phyloP scores from a whole-genome alignment of 2,888 invertebrate genomes.

The Trypoxylon attenuatum region DNA sequence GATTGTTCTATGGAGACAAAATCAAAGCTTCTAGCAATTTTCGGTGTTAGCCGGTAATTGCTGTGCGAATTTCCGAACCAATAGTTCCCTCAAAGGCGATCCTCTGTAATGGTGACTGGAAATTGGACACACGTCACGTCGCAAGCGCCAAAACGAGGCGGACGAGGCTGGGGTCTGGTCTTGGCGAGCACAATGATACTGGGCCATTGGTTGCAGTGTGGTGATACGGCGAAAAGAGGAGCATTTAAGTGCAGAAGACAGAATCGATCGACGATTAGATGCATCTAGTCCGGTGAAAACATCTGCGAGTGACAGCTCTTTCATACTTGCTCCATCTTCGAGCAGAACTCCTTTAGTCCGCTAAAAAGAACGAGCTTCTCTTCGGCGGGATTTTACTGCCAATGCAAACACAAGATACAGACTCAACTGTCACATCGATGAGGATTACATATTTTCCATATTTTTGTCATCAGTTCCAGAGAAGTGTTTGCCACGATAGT shows the following conservation, averaged over 20 bases:
- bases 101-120: slow-evolving; percentile 12
- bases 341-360: neutral
- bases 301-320: neutral
- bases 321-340: neutral
- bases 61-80: too few species aligned
- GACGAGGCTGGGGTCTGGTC: slow-evolving; percentile 16
- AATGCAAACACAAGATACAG: too few species aligned
- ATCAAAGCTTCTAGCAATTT: too few species aligned
- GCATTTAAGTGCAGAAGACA: slow-evolving; percentile 32
- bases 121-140: slow-evolving; percentile 8
- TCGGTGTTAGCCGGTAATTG: too few species aligned
- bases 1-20: too few species aligned
- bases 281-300: slow-evolving; percentile 14
- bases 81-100: too few species aligned
- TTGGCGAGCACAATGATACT: slow-evolving; percentile 33
- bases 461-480: too few species aligned
- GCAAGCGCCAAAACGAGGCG: slow-evolving; percentile 7
- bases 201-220: slow-evolving; percentile 37
- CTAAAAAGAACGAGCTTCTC: too few species aligned
- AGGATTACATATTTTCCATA: too few species aligned
- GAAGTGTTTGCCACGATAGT: too few species aligned
- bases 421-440: too few species aligned
- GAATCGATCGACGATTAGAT: slow-evolving; percentile 39
- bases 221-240: slow-evolving; percentile 21
- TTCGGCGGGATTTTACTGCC: too few species aligned